These are phyloP conservation scores for Anthophora plumipes DNA, from an alignment of 2,888 invertebrate species.

Conservation along the genomic window DNA sequence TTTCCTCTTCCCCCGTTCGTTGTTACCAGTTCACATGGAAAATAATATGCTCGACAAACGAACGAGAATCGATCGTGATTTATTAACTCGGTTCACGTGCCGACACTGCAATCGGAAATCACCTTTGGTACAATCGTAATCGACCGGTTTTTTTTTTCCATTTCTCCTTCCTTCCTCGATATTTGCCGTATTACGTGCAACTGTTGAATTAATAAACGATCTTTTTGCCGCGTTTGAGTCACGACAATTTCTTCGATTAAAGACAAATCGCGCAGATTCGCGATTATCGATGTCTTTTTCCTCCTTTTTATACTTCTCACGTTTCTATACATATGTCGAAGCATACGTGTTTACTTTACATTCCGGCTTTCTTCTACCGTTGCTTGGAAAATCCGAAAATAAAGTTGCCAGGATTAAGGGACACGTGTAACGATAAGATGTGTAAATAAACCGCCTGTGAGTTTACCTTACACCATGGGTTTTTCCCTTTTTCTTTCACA, in stretches of 20 bases:
- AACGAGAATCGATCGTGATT: constrained; percentile 12
- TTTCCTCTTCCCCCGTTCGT: not conserved
- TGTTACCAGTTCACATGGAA: not conserved
- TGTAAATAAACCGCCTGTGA: too few relatives aligned
- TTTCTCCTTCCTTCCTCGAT: not conserved
- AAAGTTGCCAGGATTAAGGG: too few relatives aligned
- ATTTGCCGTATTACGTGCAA: not conserved
- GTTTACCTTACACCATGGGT: too few relatives aligned
- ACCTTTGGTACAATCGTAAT: too few relatives aligned
- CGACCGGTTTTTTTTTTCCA: too few relatives aligned
- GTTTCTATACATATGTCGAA: too few relatives aligned
- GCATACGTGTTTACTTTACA: too few relatives aligned
- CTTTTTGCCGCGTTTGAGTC: not conserved
- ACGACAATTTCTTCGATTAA: not conserved
- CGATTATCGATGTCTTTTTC: not conserved
- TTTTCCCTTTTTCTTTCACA: too few relatives aligned
- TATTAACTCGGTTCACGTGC: not conserved
- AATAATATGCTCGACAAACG: not conserved
- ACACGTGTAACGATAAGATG: too few relatives aligned
- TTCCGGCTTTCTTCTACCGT: too few relatives aligned
- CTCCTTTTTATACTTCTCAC: not conserved
- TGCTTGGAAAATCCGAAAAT: too few relatives aligned
- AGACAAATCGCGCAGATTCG: not conserved
- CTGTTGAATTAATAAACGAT: not conserved
- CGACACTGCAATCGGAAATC: constrained; percentile 6